These are phyloP conservation scores for Drosophila birchii DNA, from an alignment of 2,888 invertebrate species.

Conservation along the genomic window DNA sequence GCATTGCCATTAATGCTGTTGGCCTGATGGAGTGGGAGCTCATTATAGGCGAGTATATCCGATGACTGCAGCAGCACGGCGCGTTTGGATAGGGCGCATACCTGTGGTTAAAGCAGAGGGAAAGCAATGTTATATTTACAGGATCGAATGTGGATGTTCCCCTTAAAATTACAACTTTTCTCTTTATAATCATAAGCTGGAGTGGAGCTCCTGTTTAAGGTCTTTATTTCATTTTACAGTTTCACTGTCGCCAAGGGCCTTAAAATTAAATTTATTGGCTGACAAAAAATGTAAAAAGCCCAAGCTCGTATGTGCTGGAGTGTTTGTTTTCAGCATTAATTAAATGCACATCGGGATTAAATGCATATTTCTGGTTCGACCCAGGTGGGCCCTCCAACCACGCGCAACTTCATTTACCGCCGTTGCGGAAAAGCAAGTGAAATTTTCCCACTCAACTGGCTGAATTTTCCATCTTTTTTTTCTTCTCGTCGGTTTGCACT, in stretches of 20 bases:
- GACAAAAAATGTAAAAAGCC: slow-evolving; percentile 51
- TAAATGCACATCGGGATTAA: slow-evolving; percentile 72
- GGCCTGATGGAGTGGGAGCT: slow-evolving; percentile 69
- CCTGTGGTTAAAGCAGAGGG: slow-evolving; percentile 84
- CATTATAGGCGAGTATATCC: slow-evolving; percentile 85
- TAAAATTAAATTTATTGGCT: slow-evolving; percentile 72
- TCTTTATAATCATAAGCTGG: not conserved
- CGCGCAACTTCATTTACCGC: slow-evolving; percentile 24
- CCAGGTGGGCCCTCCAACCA: slow-evolving; percentile 31
- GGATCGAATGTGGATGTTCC: not conserved
- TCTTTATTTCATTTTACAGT: slow-evolving; percentile 60
- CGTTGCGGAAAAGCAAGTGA: slow-evolving; percentile 8
- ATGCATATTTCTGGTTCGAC: slow-evolving; percentile 54
- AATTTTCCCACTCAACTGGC: slow-evolving; percentile 4
- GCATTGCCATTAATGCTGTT: slow-evolving; percentile 56
- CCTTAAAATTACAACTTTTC: slow-evolving; percentile 1
- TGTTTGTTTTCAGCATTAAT: slow-evolving; percentile 73
- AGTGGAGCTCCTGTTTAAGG: slow-evolving; percentile 31
- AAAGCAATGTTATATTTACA: slow-evolving; percentile 32
- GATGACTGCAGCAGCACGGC: slow-evolving; percentile 86
- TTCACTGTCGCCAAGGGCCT: slow-evolving; percentile 47
- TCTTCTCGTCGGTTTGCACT: slow-evolving; percentile 10
- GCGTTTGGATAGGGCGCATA: slow-evolving; percentile 90
- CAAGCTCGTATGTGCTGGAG: slow-evolving; percentile 12
- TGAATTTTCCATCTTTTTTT: not conserved